Base-by-base conservation (phyloP, 2,888 invertebrate genomes). In the Anticlea derivata region DNA sequence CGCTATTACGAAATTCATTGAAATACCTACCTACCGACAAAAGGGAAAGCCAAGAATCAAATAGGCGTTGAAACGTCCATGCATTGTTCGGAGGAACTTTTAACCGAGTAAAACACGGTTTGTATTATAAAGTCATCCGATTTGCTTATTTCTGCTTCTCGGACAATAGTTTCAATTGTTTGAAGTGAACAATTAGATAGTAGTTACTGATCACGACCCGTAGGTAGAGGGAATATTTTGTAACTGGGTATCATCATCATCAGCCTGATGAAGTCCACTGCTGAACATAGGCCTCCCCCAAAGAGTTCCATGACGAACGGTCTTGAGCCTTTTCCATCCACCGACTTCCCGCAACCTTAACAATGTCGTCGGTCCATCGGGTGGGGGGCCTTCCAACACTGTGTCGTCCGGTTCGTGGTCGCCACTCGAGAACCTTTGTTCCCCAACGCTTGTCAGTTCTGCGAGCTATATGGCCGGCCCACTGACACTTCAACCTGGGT, bases 1-100 rank as follows among this genome's bases (percentile, higher is more conserved):
- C 11, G 55, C 60, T 68, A 66, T 74, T 71, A 71, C 70, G 67
- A 68, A 73, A 73, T 73, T 70, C 67, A 68, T 68, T 68, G 65
- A 69, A 76, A 73, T 69, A 70, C 63, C 49, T 61, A 68, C 68
- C 73, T 69, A 70, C 63, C 49, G 62, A 68, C 68, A 78, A 78
- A 83, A 83, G 80, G 80, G 86, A 86, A 86, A 86, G 86, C 79
- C 72, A 63, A 65, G 73, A 77, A 80, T 80, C 73, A 75, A 81
- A 78, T 75, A 74, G 71, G 73, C 73, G 74, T 77, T 35, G 26
- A 58, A 43, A 29, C 40, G 49, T 41, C 70, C 68, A 64, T 56
- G 62, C 66, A 84, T 87, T 87, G 85, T 86, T 78, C 75, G 74
- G 55, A 64, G 63, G 71, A 64, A 78, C 78, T 80, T 80, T 78